A percentile compares a stretch with the other conserved stretches of the same genome.
These are phyloP conservation scores for Aulostomus chinensis DNA, from an alignment of 2,797 vertebrate species.

Conservation along the genomic window DNA sequence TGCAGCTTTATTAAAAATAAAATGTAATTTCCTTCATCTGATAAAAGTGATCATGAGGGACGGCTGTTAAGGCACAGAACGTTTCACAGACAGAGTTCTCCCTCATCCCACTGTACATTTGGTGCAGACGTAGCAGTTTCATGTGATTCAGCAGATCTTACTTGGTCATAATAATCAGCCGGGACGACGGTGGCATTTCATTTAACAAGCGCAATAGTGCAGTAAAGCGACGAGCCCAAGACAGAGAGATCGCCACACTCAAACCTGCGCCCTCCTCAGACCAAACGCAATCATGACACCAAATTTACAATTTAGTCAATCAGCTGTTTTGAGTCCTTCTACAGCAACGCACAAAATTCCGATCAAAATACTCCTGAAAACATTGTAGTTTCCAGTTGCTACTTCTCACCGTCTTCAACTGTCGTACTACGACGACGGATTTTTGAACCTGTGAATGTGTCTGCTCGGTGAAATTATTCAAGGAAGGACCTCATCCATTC, in stretches of 20 bases:
- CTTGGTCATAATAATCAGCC: slow-evolving; percentile 17
- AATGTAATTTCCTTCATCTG: slow-evolving; percentile 17
- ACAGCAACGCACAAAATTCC: too few relatives aligned
- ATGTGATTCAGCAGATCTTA: slow-evolving; percentile 28
- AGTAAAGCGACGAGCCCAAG: too few relatives aligned
- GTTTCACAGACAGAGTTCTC: slow-evolving; percentile 12
- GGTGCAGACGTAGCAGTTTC: slow-evolving; percentile 8
- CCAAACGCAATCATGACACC: too few relatives aligned
- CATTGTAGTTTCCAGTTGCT: too few relatives aligned
- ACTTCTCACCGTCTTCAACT: too few relatives aligned
- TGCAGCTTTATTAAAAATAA: slow-evolving; percentile 25
- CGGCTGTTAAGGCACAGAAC: neutral
- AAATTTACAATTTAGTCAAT: too few relatives aligned
- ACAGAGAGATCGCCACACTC: too few relatives aligned
- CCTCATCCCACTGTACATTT: too few relatives aligned
- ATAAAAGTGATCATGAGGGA: slow-evolving; percentile 4
- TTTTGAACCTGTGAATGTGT: neutral
- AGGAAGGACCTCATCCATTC: slow-evolving; percentile 16
- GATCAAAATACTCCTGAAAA: too few relatives aligned
- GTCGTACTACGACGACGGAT: too few relatives aligned
- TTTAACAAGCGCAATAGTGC: slow-evolving; percentile 8
- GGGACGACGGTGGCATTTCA: slow-evolving; percentile 9
- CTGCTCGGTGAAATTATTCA: slow-evolving; percentile 7
- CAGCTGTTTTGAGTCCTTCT: too few relatives aligned
- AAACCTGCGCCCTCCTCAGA: too few relatives aligned